Base-by-base conservation (phyloP, 2,888 invertebrate genomes). In the Tigriopus californicus region DNA sequence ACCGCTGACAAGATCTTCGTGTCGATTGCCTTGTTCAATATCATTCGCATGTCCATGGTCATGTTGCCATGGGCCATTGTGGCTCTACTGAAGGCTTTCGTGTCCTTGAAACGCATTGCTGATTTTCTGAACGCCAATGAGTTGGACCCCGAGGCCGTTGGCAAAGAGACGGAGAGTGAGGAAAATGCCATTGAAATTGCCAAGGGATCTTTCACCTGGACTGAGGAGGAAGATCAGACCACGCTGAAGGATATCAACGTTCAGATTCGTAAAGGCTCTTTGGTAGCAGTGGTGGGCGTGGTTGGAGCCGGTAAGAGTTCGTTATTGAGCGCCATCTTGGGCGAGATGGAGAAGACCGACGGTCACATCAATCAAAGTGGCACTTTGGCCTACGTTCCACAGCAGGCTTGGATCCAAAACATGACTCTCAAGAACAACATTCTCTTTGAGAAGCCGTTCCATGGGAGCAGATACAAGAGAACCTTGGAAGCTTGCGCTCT, bases 321-420 rank as follows among this genome's bases (percentile, higher is more conserved):
- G 47, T 76, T 95, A 40, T 74, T 94, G 42, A 82, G 87, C 5
- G 90, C 92, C 0, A 65, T 75, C 24, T 65, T 74, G 20, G 74
- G 74, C 10, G 73, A 75, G 62, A 72, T 75, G 71, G 68, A 70
- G 41, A 67, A 66, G 61, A 42, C 62, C 1, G 58, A 62, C 47
- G 70, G 69, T 24, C 62, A 55, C 58, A 65, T 67, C n/a, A 64
- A 64, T 58, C 61, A 64, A 1, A 62, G 46, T 73, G 79, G 80
- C 13, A 68, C 73, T 1, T 70, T 79, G 20, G 90, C 91, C 0
- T 92, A 90, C 71, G 90, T 91, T 1, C 80, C 92, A 0, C 92
- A 94, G 68, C 91, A 91, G 72, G 91, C 95, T 0, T 97, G 97
- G 97, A 95, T 97, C 61, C 95, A 95, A 72, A 97, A 97, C 73